phyloP scores from a whole-genome alignment of 2,797 vertebrate genomes.

The Rallus crepitans region DNA sequence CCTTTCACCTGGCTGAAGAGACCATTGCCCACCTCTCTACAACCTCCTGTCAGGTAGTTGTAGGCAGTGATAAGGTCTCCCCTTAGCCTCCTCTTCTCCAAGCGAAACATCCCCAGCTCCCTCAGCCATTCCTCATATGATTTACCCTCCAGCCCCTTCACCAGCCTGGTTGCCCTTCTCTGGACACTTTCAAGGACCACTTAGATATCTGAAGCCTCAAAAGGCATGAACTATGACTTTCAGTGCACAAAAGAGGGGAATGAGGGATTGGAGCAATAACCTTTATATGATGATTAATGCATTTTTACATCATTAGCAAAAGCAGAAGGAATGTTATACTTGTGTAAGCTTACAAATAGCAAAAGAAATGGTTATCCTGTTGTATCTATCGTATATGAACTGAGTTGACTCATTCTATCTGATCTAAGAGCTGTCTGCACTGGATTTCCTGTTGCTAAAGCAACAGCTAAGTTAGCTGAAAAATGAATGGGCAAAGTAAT shows the following conservation, averaged over 20 bases:
- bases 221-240: slow-evolving; percentile 20
- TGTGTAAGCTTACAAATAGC: background rate
- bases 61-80: too few species aligned
- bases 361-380: background rate
- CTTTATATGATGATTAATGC: background rate
- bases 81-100: too few species aligned
- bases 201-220: background rate
- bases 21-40: too few species aligned
- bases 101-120: too few species aligned
- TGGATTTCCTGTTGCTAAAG: slow-evolving; percentile 32
- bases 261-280: background rate
- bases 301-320: slow-evolving; percentile 44
- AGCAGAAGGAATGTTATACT: slow-evolving; percentile 12
- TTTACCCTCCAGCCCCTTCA: too few species aligned
- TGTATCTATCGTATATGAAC: background rate
- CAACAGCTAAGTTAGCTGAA: background rate
- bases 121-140: too few species aligned
- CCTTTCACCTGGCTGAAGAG: too few species aligned
- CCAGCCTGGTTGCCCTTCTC: too few species aligned
- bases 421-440: background rate
- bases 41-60: too few species aligned
- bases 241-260: background rate
- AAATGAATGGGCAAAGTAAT: slow-evolving; percentile 2
- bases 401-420: background rate
- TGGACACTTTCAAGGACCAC: too few species aligned